phyloP scores from a whole-genome alignment of 2,888 invertebrate species.

The Malachius bipustulatus region DNA sequence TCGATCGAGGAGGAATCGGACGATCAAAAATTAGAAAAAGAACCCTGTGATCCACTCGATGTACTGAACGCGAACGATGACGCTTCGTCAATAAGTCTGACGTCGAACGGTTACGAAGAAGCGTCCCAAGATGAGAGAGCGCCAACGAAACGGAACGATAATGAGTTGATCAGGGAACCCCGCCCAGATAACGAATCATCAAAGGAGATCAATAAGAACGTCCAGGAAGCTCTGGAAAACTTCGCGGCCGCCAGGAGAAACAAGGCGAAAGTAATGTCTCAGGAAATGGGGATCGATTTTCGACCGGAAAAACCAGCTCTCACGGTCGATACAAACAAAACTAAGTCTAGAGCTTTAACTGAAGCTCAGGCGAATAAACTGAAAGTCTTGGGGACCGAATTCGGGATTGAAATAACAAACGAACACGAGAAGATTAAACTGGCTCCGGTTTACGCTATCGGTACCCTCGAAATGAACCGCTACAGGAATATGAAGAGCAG shows the following conservation, averaged over 20 bases:
- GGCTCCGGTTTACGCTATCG: constrained; percentile 15
- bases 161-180: no score
- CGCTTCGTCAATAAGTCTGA: no score
- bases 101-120: no score
- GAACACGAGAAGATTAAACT: background rate
- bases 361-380: constrained; percentile 50
- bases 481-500: constrained; percentile 28
- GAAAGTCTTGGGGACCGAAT: constrained; percentile 50
- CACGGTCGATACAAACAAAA: constrained; percentile 18
- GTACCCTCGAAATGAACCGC: constrained; percentile 23
- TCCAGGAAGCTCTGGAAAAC: constrained; percentile 31
- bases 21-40: background rate
- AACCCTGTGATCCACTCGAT: constrained; percentile 26
- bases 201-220: no score
- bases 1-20: no score
- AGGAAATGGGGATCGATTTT: constrained; percentile 37
- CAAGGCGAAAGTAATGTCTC: constrained; percentile 42
- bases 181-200: no score
- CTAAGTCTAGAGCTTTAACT: constrained; percentile 32
- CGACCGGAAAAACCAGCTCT: constrained; percentile 17
- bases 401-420: constrained; percentile 38
- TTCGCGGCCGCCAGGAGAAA: constrained; percentile 38
- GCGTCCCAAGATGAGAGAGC: no score
- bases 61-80: constrained; percentile 44
- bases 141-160: no score